Evolutionary conservation across 2,797 vertebrate species (phyloP).

Genomic region (Notamacropus eugenii): DNA sequence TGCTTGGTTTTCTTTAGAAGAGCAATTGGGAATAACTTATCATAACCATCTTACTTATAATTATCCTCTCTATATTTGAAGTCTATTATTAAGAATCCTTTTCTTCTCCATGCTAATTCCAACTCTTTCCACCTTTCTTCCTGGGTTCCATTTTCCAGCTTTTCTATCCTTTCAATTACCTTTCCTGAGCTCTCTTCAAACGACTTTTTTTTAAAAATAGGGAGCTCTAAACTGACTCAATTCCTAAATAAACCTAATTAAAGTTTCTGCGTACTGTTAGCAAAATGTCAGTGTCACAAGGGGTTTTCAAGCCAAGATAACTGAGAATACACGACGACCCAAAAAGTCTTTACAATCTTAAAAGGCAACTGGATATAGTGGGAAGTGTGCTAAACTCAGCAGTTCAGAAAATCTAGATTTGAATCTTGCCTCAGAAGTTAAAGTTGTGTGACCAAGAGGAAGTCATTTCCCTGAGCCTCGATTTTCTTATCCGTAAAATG

Average conservation of each 20-base stretch:
- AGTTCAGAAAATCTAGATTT: neutral
- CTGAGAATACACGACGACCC: neutral
- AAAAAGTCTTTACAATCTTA: neutral
- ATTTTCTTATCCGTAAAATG: neutral
- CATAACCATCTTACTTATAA: neutral
- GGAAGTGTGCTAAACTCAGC: neutral
- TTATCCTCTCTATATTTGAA: conserved; percentile 3
- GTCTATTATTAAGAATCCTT: conserved; percentile 8
- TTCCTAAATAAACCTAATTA: neutral
- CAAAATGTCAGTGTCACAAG: neutral
- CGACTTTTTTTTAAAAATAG: conserved; percentile 9
- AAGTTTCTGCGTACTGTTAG: neutral
- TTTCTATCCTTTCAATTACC: neutral
- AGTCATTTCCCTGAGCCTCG: neutral
- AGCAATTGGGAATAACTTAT: neutral
- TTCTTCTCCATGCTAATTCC: neutral
- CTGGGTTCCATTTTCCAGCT: neutral
- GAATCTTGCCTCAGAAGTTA: neutral
- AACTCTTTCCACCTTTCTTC: neutral
- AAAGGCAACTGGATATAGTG: neutral
- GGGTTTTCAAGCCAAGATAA: neutral
- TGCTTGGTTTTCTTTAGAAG: neutral
- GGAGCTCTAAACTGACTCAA: neutral
- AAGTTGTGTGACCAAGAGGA: neutral
- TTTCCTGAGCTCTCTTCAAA: neutral